These are phyloP conservation scores for Yponomeuta sedellus DNA, from an alignment of 2,888 invertebrate genomes.

Conservation along the genomic window DNA sequence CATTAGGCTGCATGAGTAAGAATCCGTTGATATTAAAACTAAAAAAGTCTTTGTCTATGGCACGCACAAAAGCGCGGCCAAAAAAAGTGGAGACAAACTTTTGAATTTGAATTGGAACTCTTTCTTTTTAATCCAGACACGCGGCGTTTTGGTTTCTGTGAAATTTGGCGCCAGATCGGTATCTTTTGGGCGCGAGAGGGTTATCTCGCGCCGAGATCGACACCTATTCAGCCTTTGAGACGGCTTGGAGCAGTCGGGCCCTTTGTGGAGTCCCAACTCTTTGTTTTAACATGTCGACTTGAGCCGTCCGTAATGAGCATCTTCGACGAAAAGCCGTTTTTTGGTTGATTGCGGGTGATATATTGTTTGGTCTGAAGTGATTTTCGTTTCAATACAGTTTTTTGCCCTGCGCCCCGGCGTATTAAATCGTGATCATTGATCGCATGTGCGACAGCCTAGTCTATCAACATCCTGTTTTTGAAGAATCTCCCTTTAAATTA, in stretches of 20 bases:
- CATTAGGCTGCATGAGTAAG: not conserved
- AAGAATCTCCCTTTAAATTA: too few species aligned
- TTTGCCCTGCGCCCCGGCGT: too few species aligned
- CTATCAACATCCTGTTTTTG: too few species aligned
- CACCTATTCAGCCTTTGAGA: conserved; percentile 40
- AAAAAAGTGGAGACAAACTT: not conserved
- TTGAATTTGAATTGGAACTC: conserved; percentile 33
- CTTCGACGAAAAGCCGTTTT: conserved; percentile 15
- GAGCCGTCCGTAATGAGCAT: conserved; percentile 44
- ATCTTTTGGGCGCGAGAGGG: conserved; percentile 39
- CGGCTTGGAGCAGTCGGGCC: conserved; percentile 33
- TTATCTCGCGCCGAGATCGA: conserved; percentile 59
- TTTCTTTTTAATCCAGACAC: conserved; percentile 24
- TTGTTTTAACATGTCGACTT: conserved; percentile 52
- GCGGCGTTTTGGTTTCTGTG: conserved; percentile 51
- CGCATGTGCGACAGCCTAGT: too few species aligned
- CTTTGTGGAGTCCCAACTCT: conserved; percentile 44
- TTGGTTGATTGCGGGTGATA: not conserved
- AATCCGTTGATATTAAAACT: not conserved
- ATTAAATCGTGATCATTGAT: too few species aligned
- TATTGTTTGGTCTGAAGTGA: not conserved
- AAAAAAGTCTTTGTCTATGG: not conserved
- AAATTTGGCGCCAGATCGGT: conserved; percentile 69
- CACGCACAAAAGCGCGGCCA: not conserved
- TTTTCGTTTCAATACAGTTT: too few species aligned